phyloP scores from a whole-genome alignment of 92 coral and sea anemone species.

The Hydrozoanthus gracilis region DNA sequence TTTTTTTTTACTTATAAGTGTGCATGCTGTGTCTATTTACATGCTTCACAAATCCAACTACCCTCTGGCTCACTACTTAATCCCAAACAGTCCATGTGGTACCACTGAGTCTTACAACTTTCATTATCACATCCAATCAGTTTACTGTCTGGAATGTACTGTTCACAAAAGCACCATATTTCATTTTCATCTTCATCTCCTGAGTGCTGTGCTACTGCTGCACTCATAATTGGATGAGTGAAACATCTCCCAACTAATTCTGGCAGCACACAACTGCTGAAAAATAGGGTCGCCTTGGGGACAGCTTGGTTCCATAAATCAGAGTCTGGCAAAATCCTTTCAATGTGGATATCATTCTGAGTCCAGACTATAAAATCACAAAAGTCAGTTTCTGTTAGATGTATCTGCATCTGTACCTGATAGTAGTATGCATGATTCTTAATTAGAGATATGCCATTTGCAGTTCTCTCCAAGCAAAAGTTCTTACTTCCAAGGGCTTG shows the following conservation, averaged over 20 bases:
- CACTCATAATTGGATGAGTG: slow-evolving; percentile 32
- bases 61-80: slow-evolving; percentile 48
- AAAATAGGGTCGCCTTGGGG: slow-evolving; percentile 46
- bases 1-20: no score
- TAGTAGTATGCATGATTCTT: background rate
- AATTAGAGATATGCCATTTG: background rate
- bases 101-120: slow-evolving; percentile 56
- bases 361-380: slow-evolving; percentile 72
- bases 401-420: slow-evolving; percentile 52
- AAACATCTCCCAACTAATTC: slow-evolving; percentile 63
- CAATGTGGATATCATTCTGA: slow-evolving; percentile 17
- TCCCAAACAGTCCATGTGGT: slow-evolving; percentile 51
- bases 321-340: slow-evolving; percentile 55
- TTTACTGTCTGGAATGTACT: slow-evolving; percentile 39
- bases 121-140: slow-evolving; percentile 64
- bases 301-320: slow-evolving; percentile 51
- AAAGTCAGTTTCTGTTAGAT: slow-evolving; percentile 36
- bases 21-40: no score
- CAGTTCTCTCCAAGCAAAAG: background rate
- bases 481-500: background rate
- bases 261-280: slow-evolving; percentile 53
- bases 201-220: slow-evolving; percentile 2
- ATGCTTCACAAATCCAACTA: slow-evolving; percentile 57
- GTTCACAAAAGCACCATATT: slow-evolving; percentile 65
- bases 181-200: slow-evolving; percentile 40